phyloP scores from a whole-genome alignment of 2,797 vertebrate species.

The Halcyon smyrnensis region DNA sequence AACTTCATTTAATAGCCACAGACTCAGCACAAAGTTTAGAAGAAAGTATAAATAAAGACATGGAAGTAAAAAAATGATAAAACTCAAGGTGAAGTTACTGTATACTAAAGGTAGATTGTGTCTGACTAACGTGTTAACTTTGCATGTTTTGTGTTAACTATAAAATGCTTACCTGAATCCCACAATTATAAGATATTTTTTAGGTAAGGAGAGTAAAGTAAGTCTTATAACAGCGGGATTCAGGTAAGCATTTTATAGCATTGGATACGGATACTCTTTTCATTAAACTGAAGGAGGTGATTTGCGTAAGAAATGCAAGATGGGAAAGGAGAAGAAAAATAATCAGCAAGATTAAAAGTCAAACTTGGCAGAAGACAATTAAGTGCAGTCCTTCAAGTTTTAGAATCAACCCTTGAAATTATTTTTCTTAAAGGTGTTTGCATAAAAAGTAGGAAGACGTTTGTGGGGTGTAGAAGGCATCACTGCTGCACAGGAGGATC shows the following conservation, averaged over 20 bases:
- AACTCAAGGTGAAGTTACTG: not conserved
- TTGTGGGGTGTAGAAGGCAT: not conserved
- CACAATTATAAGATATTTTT: no score
- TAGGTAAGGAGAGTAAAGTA: no score
- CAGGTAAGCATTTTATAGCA: not conserved
- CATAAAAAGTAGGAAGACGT: not conserved
- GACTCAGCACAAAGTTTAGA: not conserved
- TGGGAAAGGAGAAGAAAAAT: constrained; percentile 27
- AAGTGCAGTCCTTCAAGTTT: not conserved
- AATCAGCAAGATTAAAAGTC: not conserved
- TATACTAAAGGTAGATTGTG: not conserved
- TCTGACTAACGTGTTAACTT: not conserved
- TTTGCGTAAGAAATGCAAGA: not conserved
- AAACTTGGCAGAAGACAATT: not conserved
- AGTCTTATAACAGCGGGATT: not conserved
- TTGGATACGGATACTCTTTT: not conserved
- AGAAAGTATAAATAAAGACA: not conserved
- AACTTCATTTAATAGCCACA: not conserved
- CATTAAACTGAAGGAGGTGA: constrained; percentile 16
- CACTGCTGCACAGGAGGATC: not conserved
- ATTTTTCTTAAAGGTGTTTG: not conserved
- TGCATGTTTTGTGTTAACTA: not conserved
- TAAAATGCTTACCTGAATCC: no score
- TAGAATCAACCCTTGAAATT: not conserved
- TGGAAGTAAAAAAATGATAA: not conserved